Percentiles rank a stretch among this genome's conserved stretches.
Evolutionary conservation across 64 coral and sea anemone genomes (phyloP).

Genomic region (Platygyra sinensis): DNA sequence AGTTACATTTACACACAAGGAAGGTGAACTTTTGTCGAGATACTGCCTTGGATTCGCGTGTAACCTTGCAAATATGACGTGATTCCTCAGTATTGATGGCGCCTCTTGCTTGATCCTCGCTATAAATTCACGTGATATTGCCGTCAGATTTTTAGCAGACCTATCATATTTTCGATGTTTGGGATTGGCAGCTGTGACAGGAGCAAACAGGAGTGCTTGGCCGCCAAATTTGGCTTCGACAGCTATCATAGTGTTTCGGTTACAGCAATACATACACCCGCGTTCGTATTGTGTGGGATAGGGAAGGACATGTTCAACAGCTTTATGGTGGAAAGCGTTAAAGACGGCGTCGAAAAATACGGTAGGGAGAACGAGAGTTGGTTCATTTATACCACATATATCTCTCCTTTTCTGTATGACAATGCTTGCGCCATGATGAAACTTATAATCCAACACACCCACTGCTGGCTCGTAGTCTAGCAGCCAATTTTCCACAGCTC

Average conservation of each 20-base stretch:
- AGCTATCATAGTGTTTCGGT: constrained; percentile 1
- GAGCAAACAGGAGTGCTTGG: constrained; percentile 14
- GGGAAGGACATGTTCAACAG: constrained; percentile 27
- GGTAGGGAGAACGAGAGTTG: constrained; percentile 8
- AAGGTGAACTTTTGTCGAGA: not conserved
- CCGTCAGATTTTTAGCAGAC: not conserved
- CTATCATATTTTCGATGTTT: not conserved
- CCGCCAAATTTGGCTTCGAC: constrained; percentile 12
- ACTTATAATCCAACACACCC: constrained; percentile 4
- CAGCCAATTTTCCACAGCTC: constrained; percentile 45
- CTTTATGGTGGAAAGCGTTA: constrained; percentile 56
- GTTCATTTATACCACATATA: constrained; percentile 26
- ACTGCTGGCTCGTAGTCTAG: constrained; percentile 51
- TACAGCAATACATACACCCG: not conserved
- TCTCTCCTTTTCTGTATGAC: not conserved
- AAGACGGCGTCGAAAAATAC: constrained; percentile 48
- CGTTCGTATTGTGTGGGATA: constrained; percentile 2
- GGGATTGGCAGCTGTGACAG: not conserved
- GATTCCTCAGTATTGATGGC: not conserved
- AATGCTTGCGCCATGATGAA: not conserved
- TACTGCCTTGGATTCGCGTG: not conserved
- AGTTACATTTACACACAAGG: not conserved
- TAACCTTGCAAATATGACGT: not conserved
- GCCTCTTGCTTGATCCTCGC: not conserved
- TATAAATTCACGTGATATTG: not conserved